Percentiles rank a stretch among this genome's conserved stretches.
These are phyloP conservation scores for Falcaria lacertinaria DNA, from an alignment of 2,888 invertebrate genomes.

Conservation along the genomic window DNA sequence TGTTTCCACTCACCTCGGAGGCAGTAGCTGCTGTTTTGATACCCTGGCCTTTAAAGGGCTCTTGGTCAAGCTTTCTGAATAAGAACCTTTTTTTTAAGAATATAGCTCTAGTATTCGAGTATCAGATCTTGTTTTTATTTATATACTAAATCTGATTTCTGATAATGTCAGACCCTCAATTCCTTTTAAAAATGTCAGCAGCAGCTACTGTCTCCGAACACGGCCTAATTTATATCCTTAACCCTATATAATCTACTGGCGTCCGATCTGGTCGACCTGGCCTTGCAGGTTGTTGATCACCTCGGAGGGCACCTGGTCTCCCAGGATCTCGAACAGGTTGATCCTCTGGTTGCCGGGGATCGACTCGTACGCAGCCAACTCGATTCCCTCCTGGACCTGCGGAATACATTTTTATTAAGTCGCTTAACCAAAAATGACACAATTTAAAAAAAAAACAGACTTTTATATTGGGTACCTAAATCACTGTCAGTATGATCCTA, in stretches of 20 bases:
- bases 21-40: constrained; percentile 24
- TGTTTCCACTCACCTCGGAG: constrained; percentile 27
- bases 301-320: constrained; percentile 91
- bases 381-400: constrained; percentile 90
- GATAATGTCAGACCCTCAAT: too few species aligned
- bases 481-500: too few species aligned
- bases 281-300: constrained; percentile 92
- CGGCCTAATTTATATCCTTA: constrained; percentile 7
- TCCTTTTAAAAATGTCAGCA: constrained; percentile 3
- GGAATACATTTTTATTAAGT: neutral
- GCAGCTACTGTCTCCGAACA: constrained; percentile 18
- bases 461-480: too few species aligned
- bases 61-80: too few species aligned
- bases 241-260: constrained; percentile 49
- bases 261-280: constrained; percentile 91
- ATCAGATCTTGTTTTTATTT: too few species aligned
- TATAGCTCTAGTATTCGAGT: too few species aligned
- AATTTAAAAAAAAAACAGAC: too few species aligned
- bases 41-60: constrained; percentile 4
- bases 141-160: too few species aligned
- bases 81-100: too few species aligned
- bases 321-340: constrained; percentile 90
- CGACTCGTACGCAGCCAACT: constrained; percentile 91
- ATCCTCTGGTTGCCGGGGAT: constrained; percentile 92
- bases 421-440: too few species aligned